Evolutionary conservation across 1,140 invertebrate genomes (phyloP).

Genomic region (Plutomurus gul): DNA sequence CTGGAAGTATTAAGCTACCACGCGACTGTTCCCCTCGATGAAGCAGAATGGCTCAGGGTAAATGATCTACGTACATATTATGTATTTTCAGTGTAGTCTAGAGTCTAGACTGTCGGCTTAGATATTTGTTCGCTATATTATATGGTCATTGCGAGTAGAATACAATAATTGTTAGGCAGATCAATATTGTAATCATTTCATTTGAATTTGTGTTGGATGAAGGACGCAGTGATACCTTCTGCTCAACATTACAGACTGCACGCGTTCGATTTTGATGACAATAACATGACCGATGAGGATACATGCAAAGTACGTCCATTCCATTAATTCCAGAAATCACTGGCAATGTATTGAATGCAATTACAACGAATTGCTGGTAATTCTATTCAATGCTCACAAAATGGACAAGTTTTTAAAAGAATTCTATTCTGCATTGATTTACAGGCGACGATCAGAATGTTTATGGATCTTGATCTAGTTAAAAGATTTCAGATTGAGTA

Average conservation of each 20-base stretch:
- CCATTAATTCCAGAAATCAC: not conserved
- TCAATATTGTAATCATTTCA: not conserved
- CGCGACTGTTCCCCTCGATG: constrained; percentile 86
- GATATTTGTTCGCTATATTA: no score
- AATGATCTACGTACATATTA: constrained; percentile 57
- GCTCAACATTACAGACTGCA: constrained; percentile 79
- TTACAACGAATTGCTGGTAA: not conserved
- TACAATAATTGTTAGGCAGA: no score
- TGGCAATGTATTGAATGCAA: not conserved
- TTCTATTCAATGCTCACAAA: not conserved
- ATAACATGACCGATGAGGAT: constrained; percentile 80
- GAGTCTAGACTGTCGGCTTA: no score
- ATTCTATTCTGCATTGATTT: constrained; percentile 37
- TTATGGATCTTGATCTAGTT: constrained; percentile 86
- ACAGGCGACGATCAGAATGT: constrained; percentile 85
- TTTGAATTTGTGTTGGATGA: constrained; percentile 46
- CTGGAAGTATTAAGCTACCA: constrained; percentile 95
- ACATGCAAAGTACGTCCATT: constrained; percentile 68
- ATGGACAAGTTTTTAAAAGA: not conserved
- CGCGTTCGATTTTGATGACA: constrained; percentile 85
- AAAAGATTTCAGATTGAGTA: constrained; percentile 90
- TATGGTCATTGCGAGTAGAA: no score
- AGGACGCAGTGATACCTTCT: constrained; percentile 76
- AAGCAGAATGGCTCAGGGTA: constrained; percentile 80
- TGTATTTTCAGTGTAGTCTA: no score